These are phyloP conservation scores for Myiotriccus ornatus DNA, from an alignment of 2,797 vertebrate genomes.

Conservation along the genomic window DNA sequence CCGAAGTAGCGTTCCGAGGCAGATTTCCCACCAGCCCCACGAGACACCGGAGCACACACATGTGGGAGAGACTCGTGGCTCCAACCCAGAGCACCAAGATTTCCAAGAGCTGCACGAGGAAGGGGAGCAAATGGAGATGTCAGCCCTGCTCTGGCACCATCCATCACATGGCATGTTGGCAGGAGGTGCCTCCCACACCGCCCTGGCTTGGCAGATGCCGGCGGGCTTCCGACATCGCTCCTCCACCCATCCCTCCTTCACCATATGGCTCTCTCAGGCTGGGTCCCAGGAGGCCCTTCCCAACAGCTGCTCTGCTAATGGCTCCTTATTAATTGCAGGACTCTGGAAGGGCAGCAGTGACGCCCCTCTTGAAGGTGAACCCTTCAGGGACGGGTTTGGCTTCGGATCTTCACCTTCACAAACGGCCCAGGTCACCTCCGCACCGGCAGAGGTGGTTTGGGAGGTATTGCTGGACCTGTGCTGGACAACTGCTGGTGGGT, in stretches of 20 bases:
- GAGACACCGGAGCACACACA: neutral
- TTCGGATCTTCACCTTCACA: neutral
- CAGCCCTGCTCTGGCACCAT: neutral
- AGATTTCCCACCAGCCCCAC: neutral
- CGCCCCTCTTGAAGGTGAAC: constrained; percentile 1
- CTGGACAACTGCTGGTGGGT: neutral
- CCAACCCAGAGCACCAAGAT: neutral
- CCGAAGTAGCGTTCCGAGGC: fast-evolving
- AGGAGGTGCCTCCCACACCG: neutral
- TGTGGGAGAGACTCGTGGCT: neutral
- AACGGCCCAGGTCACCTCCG: neutral
- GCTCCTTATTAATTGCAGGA: neutral
- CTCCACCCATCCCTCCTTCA: neutral
- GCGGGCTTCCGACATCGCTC: neutral
- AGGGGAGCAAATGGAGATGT: neutral
- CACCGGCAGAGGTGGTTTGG: fast-evolving
- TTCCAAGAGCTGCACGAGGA: neutral
- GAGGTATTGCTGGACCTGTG: fast-evolving
- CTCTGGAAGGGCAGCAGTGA: neutral
- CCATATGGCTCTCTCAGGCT: neutral
- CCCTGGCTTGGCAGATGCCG: neutral
- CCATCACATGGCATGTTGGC: neutral
- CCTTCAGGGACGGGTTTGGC: neutral
- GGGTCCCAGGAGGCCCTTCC: neutral
- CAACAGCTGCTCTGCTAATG: constrained; percentile 40